Evolutionary conservation across 1,140 invertebrate species (phyloP).

Genomic region (Druon quercuslanigerum): DNA sequence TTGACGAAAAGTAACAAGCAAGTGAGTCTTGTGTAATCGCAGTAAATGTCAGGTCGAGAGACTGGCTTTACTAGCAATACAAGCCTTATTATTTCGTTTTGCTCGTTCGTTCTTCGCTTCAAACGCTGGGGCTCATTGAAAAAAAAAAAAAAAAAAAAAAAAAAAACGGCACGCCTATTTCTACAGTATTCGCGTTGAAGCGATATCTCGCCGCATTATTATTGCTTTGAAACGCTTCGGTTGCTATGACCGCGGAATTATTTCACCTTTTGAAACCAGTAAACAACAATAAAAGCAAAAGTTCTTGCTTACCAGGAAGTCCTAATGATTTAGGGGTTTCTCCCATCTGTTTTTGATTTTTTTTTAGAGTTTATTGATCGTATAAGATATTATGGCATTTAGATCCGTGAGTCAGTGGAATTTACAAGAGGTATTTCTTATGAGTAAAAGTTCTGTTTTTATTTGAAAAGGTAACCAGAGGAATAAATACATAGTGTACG

Average conservation of each 20-base stretch:
- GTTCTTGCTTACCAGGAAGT: too few species aligned
- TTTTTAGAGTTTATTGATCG: too few species aligned
- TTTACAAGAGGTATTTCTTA: too few species aligned
- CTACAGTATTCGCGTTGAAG: conserved; percentile 14
- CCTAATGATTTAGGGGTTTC: too few species aligned
- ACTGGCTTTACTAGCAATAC: conserved; percentile 47
- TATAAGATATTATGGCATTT: too few species aligned
- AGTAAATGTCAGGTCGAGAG: conserved; percentile 68
- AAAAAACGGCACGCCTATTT: conserved; percentile 56
- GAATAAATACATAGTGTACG: too few species aligned
- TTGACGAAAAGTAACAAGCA: conserved; percentile 58
- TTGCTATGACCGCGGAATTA: conserved; percentile 37
- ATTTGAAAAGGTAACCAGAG: too few species aligned
- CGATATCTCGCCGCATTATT: conserved; percentile 46
- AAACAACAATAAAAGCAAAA: not conserved
- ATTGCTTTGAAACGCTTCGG: conserved; percentile 44
- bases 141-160: conserved; percentile 48
- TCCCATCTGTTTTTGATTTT: too few species aligned
- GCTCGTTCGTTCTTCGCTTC: conserved; percentile 44
- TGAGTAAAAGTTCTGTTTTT: too few species aligned
- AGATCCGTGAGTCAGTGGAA: too few species aligned
- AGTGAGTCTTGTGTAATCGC: conserved; percentile 61
- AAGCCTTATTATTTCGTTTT: conserved; percentile 45
- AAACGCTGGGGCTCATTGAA: conserved; percentile 47
- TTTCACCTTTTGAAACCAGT: conserved; percentile 4